Evolutionary conservation across 2,113 vertebrate genomes (phyloP), one percentile per base, ranked within the genome.

Genomic region (Egretta garzetta): DNA sequence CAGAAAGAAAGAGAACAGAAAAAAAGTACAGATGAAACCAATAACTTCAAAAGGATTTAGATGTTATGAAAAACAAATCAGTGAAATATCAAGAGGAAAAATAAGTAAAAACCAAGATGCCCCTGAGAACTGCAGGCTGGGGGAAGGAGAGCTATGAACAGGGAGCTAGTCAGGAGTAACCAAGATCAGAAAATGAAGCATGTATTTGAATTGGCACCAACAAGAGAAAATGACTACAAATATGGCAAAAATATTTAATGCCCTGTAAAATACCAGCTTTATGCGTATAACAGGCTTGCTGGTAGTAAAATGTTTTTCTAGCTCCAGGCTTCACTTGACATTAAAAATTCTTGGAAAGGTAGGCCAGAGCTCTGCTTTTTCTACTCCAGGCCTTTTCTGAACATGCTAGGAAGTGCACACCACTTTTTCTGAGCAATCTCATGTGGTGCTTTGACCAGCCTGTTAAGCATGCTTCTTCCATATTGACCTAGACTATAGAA

Each of bases 231-330:
- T 70, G 0, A 74, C 59, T 94, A 82, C 49, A 94, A 92, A 88
- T 59, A 96, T 59, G 32, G 80, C 60, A 64, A 95, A 94, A 96
- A 90, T 63, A 96, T 79, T 83, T 92, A 96, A 96, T 97, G 83
- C 95, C 90, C 86, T 64, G 45, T 96, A 95, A 97, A 96, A 93
- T 88, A 85, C 86, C 88, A 93, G 60, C 60, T 97, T 93, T 80
- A 83, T 92, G 93, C 2, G 5, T 80, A 28, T 79, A 74, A 85
- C 79, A 95, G 80, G n/a, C 52, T 88, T 56, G 64, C 58, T 87
- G 82, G 47, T 75, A 87, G 72, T 73, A 80, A 96, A 94, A 80
- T 93, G 56, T 91, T 97, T 97, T 97, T 80, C 50, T 96, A 97
- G 43, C 28, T 95, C 73, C 73, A 92, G 74, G 80, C 91, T 91